Base-by-base conservation (phyloP, 2,888 invertebrate genomes). In the Steinernema carpocapsae region DNA sequence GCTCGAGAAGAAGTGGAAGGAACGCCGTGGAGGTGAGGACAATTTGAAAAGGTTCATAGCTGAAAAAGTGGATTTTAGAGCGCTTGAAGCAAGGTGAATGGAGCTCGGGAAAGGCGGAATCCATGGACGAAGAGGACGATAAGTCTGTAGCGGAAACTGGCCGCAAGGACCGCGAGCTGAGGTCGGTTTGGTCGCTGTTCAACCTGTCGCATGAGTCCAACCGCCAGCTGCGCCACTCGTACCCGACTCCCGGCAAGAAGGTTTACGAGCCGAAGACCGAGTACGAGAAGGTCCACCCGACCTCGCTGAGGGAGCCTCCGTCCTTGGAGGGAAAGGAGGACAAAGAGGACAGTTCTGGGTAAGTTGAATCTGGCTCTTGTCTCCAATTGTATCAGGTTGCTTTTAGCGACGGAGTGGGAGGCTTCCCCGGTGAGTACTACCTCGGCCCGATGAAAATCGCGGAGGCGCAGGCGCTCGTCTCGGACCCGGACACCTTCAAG, bases 141-240 rank as follows among this genome's bases (percentile, higher is more conserved):
- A 48, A 17, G 48, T 48, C 48, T 17, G 3, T 6, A 6, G 3
- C 22, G 24, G 26, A 56, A 6, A 56, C 56, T 3, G 56, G 56
- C n/a, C 56, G 56, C 56, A 10, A 56, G 24, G 56, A 56, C 26
- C 56, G 56, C 26, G 56, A 56, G 17, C 56, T 56, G 6, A 56
- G 22, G 26, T 56, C 56, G 6, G 56, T 56, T 3, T 56, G 56
- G 56, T 56, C 56, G 56, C 24, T 26, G 4, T 56, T 56, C 19
- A 19, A 56, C 26, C 56, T 56, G 2, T 56, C 56, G 7, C 22
- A 56, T 17, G 24, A 22, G 19, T 22, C 19, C 6, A 56, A 56
- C 24, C 22, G 24, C 6, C 56, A 56, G 56, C 56, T 56, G 3
- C 56, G 56, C 26, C 56, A 26, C 22, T 56, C 56, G 3, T 56